A percentile compares a stretch with the other conserved stretches of the same genome.
phyloP scores from a whole-genome alignment of 2,797 vertebrate species.

The Thalassophryne amazonica region DNA sequence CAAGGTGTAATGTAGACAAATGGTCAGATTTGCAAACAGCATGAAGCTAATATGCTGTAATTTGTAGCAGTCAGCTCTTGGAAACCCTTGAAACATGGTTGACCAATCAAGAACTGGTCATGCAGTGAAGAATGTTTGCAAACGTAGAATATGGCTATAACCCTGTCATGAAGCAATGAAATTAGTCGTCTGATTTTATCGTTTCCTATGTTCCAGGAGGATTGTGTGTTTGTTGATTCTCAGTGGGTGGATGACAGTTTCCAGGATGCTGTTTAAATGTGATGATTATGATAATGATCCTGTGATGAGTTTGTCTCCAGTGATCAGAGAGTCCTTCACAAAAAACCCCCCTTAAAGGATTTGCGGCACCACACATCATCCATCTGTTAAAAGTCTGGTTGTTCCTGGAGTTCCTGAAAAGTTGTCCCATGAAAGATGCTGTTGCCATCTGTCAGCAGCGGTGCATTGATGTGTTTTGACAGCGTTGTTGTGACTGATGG shows the following conservation, averaged over 20 bases:
- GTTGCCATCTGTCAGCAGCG: constrained; percentile 38
- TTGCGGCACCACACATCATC: too few relatives aligned
- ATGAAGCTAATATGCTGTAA: constrained; percentile 37
- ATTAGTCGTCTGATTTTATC: constrained; percentile 34
- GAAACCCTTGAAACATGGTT: constrained; percentile 4
- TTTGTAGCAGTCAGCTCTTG: constrained; percentile 27
- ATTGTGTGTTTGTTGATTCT: constrained; percentile 1
- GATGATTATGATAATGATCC: too few relatives aligned
- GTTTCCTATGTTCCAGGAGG: background rate
- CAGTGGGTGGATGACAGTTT: background rate
- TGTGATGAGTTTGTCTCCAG: too few relatives aligned
- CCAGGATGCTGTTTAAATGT: too few relatives aligned
- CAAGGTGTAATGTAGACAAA: too few relatives aligned
- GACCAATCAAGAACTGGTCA: constrained; percentile 8
- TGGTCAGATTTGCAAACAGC: constrained; percentile 17
- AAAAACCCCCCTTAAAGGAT: too few relatives aligned
- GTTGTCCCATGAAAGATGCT: constrained; percentile 8
- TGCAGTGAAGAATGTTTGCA: constrained; percentile 16
- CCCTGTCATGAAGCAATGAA: constrained; percentile 34
- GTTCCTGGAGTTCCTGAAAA: constrained; percentile 22
- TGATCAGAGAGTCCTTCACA: too few relatives aligned
- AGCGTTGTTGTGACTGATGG: constrained; percentile 54
- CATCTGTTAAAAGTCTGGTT: constrained; percentile 9
- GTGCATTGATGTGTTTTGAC: constrained; percentile 54
- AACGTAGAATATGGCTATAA: constrained; percentile 18